Conservation (phyloP, 2,113 vertebrate genomes). For the Channa argus region DNA sequence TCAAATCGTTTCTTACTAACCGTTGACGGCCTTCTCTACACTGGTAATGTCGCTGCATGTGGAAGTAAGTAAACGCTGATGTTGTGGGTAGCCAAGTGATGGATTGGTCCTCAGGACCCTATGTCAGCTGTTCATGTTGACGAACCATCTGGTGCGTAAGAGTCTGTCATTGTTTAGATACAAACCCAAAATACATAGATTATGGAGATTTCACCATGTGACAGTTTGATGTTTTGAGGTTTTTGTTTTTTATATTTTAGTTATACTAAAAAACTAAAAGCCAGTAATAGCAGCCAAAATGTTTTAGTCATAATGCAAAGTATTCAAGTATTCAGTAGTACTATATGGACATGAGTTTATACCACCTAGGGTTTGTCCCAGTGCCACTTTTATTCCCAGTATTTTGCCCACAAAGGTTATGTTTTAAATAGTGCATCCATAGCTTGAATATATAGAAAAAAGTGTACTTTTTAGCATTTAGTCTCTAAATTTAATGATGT, state of each 20-base stretch:
- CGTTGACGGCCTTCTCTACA: background rate
- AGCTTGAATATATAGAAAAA: no score
- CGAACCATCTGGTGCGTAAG: slow-evolving; percentile 50
- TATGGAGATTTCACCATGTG: background rate
- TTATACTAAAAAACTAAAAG: background rate
- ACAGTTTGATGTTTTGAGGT: background rate
- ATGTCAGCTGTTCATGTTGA: slow-evolving; percentile 38
- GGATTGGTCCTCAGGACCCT: slow-evolving; percentile 27
- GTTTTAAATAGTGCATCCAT: no score
- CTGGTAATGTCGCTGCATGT: slow-evolving; percentile 15
- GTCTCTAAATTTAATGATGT: no score
- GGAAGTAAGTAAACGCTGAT: slow-evolving; percentile 29
- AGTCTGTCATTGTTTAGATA: slow-evolving; percentile 22
- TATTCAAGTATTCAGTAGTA: no score
- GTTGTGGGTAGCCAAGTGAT: slow-evolving; percentile 41
- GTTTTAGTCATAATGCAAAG: no score
- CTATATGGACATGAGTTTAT: no score
- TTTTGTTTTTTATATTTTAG: no score
- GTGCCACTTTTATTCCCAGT: no score
- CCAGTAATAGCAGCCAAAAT: background rate
- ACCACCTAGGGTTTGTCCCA: no score
- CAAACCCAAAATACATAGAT: background rate
- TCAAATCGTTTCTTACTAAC: slow-evolving; percentile 20
- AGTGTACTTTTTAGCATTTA: no score
- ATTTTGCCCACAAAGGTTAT: no score